Evolutionary conservation across 2,888 invertebrate species (phyloP), one percentile per base, ranked within the genome.

Genomic region (Acanthosoma haemorrhoidale): DNA sequence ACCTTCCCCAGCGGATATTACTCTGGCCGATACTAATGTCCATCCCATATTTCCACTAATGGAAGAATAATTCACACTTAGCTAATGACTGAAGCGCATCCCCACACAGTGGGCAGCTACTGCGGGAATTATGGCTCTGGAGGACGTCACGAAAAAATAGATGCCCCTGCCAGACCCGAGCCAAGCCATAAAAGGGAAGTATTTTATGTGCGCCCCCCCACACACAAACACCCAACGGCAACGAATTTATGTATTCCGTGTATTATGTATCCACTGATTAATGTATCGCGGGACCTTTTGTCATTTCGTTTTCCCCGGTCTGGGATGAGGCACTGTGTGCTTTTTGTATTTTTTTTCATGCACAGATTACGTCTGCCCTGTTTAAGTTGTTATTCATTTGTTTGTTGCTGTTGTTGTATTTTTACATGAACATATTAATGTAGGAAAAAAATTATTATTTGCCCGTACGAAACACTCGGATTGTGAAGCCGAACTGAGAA

Each of bases 211-310:
- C 63, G 15, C 64, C 29, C 41, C 18, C 43, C 4, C 43, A 11
- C 15, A 21, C 43, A 43, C 43, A 43, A 43, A 43, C 51, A 51
- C 51, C 51, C 51, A 51, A 38, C 15, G 39, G 39, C 64, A 64
- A 64, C 64, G 64, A 67, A 67, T 67, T 67, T 67, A 67, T 67
- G 67, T 67, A 67, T 57, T 67, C 67, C 36, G 51, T 72, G 70
- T 72, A 72, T 72, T 72, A 72, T 72, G 72, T 72, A 72, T 72
- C 69, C 70, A 64, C 72, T 70, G 72, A 72, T 72, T 72, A 72
- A 72, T 72, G 72, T 72, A 72, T 70, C 72, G 61, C 70, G 36
- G 67, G 72, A 60, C 68, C 51, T 64, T 63, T 67, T 72, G 70
- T 72, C 72, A 72, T 72, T 70, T 67, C 61, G 71, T 68, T n/a